Evolutionary conservation across 2,797 vertebrate species (phyloP), one percentile per base, ranked within the genome.

Genomic region (Oryzias dopingdopingensis): DNA sequence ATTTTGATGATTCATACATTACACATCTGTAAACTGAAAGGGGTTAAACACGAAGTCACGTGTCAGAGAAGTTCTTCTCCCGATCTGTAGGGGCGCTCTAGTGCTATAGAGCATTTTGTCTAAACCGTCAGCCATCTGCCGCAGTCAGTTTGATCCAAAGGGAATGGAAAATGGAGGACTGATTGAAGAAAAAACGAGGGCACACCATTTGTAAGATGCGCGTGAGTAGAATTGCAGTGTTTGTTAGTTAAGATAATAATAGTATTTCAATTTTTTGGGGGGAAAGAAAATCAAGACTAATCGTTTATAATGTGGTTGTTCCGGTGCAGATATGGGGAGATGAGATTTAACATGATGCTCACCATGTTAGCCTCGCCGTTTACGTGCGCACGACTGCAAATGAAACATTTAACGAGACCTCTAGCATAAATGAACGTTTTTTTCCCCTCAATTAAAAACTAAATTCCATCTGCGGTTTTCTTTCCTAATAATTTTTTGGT

Each of bases 111-210:
- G 5, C 12, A 4, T 42, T 14, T 57, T 22, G 37, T 5, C 45
- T 65, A 26, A 55, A 56, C 64, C 42, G 85, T 88, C 84, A 89
- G 84, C 86, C 87, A 89, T 91, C 86, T 91, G 89, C 84, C 84
- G 87, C 88, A 89, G 86, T 89, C 84, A 71, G 70, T 79, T 65
- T 81, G 72, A 78, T 79, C 78, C 80, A 85, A 80, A 80, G 82
- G 81, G 89, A 88, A 84, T 65, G 89, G 90, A 92, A 93, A 92
- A 93, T 92, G 91, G 92, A 91, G 88, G 92, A 88, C 55, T 86
- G 80, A 81, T 49, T 70, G 72, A 72, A 63, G 64, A 80, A 66
- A 61, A 54, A 67, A 20, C 78, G 81, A 91, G 79, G 76, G 74
- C 79, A 79, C 41, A 65, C 58, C 59, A 42, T 84, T 76, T 77